Evolutionary conservation across 2,797 vertebrate species (phyloP).

Genomic region (Enteromius paludinosus): DNA sequence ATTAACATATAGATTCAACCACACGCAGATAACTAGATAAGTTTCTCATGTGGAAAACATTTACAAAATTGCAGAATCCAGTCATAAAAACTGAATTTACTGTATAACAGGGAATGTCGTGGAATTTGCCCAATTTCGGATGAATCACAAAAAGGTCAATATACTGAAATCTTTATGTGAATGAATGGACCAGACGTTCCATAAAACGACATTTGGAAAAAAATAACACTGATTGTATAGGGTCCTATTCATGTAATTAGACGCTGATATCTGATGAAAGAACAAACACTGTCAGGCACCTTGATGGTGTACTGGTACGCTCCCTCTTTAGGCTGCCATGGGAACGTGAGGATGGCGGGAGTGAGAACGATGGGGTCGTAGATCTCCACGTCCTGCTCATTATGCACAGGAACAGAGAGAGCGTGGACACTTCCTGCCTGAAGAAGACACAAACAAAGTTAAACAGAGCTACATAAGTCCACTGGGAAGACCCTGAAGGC

Average conservation of each 20-base stretch:
- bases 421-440: constrained; percentile 83
- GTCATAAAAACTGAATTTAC: neutral
- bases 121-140: too few relatives aligned
- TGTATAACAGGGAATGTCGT: too few relatives aligned
- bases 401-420: constrained; percentile 83
- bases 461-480: constrained; percentile 22
- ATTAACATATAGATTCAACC: neutral
- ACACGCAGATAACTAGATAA: neutral
- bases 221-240: too few relatives aligned
- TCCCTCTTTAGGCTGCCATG: constrained; percentile 93
- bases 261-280: neutral
- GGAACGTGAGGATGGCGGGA: constrained; percentile 91
- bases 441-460: constrained; percentile 63
- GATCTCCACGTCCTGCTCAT: constrained; percentile 95
- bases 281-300: constrained; percentile 70
- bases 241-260: neutral
- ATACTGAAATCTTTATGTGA: neutral
- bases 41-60: neutral
- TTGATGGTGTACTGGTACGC: constrained; percentile 92
- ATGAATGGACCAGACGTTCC: too few relatives aligned
- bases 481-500: neutral
- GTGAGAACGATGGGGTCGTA: constrained; percentile 88
- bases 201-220: too few relatives aligned
- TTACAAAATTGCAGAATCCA: neutral
- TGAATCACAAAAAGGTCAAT: neutral